These are phyloP conservation scores for Panulirus ornatus DNA, from an alignment of 1,140 invertebrate genomes.

Conservation along the genomic window DNA sequence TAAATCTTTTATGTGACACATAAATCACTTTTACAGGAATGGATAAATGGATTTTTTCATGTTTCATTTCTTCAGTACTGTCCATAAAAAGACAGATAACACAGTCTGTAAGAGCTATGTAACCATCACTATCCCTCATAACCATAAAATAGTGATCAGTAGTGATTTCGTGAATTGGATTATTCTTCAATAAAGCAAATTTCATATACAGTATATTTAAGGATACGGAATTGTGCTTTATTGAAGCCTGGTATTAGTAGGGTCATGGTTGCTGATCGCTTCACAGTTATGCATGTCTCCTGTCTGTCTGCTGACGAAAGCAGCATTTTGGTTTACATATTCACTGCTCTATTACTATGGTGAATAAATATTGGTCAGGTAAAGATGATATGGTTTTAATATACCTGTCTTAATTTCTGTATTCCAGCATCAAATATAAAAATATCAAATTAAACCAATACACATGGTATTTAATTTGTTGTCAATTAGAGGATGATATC, in stretches of 20 bases:
- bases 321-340: conserved; percentile 72
- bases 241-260: conserved; percentile 44
- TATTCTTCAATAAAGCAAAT: conserved; percentile 49
- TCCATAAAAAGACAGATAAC: not conserved
- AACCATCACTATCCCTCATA: conserved; percentile 21
- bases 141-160: conserved; percentile 43
- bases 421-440: too few relatives aligned
- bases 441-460: too few relatives aligned
- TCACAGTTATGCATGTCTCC: conserved; percentile 64
- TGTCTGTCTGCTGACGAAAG: conserved; percentile 68
- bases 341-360: conserved; percentile 71
- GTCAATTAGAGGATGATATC: too few relatives aligned
- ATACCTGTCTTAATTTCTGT: too few relatives aligned
- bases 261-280: conserved; percentile 58
- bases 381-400: conserved; percentile 18
- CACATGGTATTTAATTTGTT: too few relatives aligned
- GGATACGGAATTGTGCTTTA: conserved; percentile 28
- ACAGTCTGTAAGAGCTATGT: conserved; percentile 13
- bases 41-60: conserved; percentile 9
- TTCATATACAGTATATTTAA: conserved; percentile 12
- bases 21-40: conserved; percentile 6
- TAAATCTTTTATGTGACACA: not conserved
- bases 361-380: conserved; percentile 71
- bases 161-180: conserved; percentile 28
- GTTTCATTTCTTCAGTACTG: not conserved